Percentiles rank a stretch among this genome's conserved stretches.
Evolutionary conservation across 2,888 invertebrate species (phyloP).

Genomic region (Agonopterix heracliana): DNA sequence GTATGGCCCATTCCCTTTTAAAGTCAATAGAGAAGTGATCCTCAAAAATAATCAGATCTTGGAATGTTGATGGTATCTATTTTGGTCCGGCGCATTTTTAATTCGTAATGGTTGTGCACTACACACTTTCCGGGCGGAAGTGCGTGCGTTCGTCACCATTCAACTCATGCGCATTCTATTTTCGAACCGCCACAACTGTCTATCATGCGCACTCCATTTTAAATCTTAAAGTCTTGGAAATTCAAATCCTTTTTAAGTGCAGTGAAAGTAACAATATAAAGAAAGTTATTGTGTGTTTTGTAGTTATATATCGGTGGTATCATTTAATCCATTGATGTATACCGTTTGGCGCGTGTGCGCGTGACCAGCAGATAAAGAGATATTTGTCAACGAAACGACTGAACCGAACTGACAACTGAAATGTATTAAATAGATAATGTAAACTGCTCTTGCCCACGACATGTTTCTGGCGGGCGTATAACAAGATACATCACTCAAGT

Average conservation of each 20-base stretch:
- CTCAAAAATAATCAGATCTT: too few relatives aligned
- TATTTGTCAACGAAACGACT: too few relatives aligned
- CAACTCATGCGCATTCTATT: conserved; percentile 37
- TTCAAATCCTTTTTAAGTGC: conserved; percentile 24
- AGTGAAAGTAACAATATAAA: conserved; percentile 48
- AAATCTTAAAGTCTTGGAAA: conserved; percentile 18
- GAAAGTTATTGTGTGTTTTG: conserved; percentile 51
- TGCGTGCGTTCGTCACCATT: conserved; percentile 44
- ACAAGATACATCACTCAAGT: too few relatives aligned
- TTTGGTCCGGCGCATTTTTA: conserved; percentile 24
- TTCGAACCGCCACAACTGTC: conserved; percentile 27
- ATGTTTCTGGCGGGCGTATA: too few relatives aligned
- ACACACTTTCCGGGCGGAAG: conserved; percentile 46
- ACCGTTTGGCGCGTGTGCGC: conserved; percentile 41
- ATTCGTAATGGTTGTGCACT: conserved; percentile 37
- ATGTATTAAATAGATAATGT: conserved; percentile 9
- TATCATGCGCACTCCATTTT: conserved; percentile 17
- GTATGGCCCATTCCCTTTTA: too few relatives aligned
- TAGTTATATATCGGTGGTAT: conserved; percentile 29
- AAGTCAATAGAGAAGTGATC: too few relatives aligned
- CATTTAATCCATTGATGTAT: conserved; percentile 49
- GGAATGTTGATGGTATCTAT: conserved; percentile 10
- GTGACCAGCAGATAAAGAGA: conserved; percentile 37
- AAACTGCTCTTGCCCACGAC: too few relatives aligned
- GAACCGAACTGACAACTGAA: conserved; percentile 13